Percentiles rank a stretch among this genome's conserved stretches.
phyloP scores from a whole-genome alignment of 2,113 vertebrate genomes.

The Fukomys damarensis region DNA sequence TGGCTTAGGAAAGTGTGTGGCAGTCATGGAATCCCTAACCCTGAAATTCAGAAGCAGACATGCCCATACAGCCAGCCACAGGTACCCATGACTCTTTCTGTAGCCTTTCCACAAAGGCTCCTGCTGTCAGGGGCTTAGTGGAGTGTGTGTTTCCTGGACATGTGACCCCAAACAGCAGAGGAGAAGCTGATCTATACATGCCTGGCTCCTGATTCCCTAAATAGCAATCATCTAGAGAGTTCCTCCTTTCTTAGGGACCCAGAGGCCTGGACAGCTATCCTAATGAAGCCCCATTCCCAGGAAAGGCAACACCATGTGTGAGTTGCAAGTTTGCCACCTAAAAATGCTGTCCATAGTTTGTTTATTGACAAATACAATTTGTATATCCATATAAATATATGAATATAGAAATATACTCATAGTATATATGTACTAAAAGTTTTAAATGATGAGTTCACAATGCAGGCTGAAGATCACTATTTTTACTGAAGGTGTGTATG shows the following conservation, averaged over 20 bases:
- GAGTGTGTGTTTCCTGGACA: not conserved
- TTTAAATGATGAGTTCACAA: not conserved
- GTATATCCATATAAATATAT: not conserved
- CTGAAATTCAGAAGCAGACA: not conserved
- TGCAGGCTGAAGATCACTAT: not conserved
- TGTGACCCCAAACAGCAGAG: not conserved
- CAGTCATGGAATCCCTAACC: not conserved
- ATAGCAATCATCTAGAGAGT: too few relatives aligned
- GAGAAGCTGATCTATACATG: not conserved
- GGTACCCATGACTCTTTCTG: not conserved
- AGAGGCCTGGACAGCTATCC: too few relatives aligned
- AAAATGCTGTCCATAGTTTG: not conserved
- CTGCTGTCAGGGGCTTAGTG: too few relatives aligned
- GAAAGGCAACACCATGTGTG: not conserved
- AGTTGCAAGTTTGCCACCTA: not conserved
- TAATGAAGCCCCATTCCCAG: not conserved
- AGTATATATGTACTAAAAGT: not conserved
- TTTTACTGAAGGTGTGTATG: not conserved
- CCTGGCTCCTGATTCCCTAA: not conserved
- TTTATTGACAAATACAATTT: not conserved
- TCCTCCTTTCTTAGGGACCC: not conserved
- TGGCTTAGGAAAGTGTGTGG: not conserved
- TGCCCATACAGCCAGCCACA: not conserved
- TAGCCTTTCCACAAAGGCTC: not conserved
- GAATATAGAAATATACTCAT: too few relatives aligned